Evolutionary conservation across 2,888 invertebrate species (phyloP).

Genomic region (Macropis europaea): DNA sequence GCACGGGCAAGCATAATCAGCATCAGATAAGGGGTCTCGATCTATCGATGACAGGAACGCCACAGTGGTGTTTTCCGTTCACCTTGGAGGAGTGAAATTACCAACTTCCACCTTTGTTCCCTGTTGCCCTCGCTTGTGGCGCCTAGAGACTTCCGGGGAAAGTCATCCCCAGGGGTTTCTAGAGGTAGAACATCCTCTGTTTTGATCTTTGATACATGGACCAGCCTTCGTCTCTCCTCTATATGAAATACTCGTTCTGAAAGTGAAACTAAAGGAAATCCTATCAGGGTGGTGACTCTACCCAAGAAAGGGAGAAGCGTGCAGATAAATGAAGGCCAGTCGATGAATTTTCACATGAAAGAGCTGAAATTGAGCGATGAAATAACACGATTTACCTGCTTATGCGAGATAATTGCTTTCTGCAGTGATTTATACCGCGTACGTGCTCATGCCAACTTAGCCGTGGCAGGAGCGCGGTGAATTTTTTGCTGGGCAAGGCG

Average conservation of each 20-base stretch:
- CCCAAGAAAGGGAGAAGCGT: not conserved
- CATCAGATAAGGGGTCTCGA: conserved; percentile 73
- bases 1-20: conserved; percentile 67
- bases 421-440: conserved; percentile 47
- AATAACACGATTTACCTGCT: conserved; percentile 54
- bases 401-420: conserved; percentile 56
- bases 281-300: not conserved
- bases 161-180: no score
- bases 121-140: conserved; percentile 1
- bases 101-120: conserved; percentile 46
- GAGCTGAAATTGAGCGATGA: conserved; percentile 29
- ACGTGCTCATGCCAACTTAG: conserved; percentile 46
- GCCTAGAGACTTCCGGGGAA: no score
- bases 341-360: conserved; percentile 4
- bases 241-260: no score
- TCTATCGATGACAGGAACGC: conserved; percentile 75
- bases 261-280: no score
- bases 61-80: conserved; percentile 57
- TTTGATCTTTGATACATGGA: no score
- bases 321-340: not conserved
- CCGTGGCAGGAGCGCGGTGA: conserved; percentile 33
- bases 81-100: conserved; percentile 57
- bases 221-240: no score
- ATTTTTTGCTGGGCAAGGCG: conserved; percentile 20
- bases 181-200: no score